phyloP scores from a whole-genome alignment of 1,140 invertebrate species.

The Schlechtendalia chinensis region DNA sequence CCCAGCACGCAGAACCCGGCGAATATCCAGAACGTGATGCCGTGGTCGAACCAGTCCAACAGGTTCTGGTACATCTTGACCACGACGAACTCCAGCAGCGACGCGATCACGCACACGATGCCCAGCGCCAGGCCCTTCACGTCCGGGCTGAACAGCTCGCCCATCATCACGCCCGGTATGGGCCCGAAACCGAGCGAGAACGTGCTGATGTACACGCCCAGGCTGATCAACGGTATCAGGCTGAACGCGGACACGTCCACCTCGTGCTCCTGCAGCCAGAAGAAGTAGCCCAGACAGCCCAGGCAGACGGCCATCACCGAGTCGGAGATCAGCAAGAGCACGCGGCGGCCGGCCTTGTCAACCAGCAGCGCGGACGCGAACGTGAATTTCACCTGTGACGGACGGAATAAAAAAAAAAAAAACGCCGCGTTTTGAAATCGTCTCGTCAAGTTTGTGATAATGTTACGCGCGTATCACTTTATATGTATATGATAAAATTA shows the following conservation, averaged over 20 bases:
- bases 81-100: constrained; percentile 75
- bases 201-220: constrained; percentile 74
- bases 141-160: constrained; percentile 71
- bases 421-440: too few species aligned
- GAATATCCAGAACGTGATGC: constrained; percentile 79
- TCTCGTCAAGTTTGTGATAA: too few species aligned
- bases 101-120: constrained; percentile 64
- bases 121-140: constrained; percentile 74
- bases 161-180: constrained; percentile 77
- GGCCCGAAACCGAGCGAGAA: constrained; percentile 77
- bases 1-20: constrained; percentile 67
- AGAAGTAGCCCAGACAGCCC: constrained; percentile 65
- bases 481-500: too few species aligned
- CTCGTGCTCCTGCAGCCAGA: constrained; percentile 61
- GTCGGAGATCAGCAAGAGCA: constrained; percentile 68
- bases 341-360: constrained; percentile 71
- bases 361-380: constrained; percentile 57
- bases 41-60: constrained; percentile 62
- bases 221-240: constrained; percentile 69
- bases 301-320: constrained; percentile 65
- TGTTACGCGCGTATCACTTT: too few species aligned
- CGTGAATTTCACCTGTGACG: constrained; percentile 58
- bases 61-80: constrained; percentile 73
- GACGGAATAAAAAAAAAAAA: neutral
- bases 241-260: constrained; percentile 59